Base-by-base conservation (phyloP, 2,113 vertebrate species). In the Cyphomyrus discorhynchus region DNA sequence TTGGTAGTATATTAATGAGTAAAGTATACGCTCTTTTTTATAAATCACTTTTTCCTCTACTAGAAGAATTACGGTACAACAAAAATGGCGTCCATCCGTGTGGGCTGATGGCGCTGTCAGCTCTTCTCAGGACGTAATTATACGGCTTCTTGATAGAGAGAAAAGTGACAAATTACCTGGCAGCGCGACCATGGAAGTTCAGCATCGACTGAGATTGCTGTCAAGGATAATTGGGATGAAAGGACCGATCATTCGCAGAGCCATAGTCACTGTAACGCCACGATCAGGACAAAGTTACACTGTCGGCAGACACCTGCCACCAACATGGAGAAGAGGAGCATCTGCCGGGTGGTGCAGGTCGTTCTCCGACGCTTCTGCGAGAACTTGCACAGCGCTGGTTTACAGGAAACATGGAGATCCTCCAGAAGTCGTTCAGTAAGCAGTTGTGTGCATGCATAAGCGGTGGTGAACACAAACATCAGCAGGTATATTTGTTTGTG, bases 391-490 rank as follows among this genome's bases (percentile, higher is more conserved):
- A 27, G 95, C 94, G 5, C 94, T 96, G 7, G 5, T 91, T 27
- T 95, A 94, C 93, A 92, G 90, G 70, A 93, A 90, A 46, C 95
- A 96, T 56, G 96, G 96, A 90, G 94, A 96, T 31, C 96, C 96
- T 0, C 84, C 93, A 24, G 88, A 92, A 93, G 94, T 95, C 24
- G 58, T 96, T 2, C 90, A 94, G 96, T 96, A 95, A 95, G 96
- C 53, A 90, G 5, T 5, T 5, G 19, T 47, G 6, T 46, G 2
- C 66, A 47, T 45, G 42, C 46, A 39, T 42, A 42, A 35, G 13
- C 31, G 31, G 13, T 66, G 58, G 24, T 31, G 31, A 77, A 35
- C 13, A 39, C 31, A 39, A 77, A 39, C 70, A 77, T 31, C 31
- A 39, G 31, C 70, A 77, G 31, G 31, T 39, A 77, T 77, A 77